Conservation (phyloP, 2,797 vertebrate species). For the Propithecus perrieri region DNA sequence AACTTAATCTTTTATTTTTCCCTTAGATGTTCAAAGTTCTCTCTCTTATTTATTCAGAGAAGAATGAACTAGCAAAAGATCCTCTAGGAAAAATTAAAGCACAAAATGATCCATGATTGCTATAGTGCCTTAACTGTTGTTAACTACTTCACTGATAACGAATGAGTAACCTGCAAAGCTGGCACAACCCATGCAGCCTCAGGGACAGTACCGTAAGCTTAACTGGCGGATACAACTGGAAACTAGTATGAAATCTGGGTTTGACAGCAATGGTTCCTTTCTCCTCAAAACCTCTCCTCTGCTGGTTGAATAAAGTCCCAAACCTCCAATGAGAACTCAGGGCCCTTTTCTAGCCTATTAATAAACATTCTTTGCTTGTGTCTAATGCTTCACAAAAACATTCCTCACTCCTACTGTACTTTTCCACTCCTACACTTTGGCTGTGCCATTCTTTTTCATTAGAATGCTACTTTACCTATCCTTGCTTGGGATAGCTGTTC, state of each 20-base stretch:
- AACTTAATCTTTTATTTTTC: not conserved
- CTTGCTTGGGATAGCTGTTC: not conserved
- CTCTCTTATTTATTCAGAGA: not conserved
- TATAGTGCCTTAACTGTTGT: not conserved
- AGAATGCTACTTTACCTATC: conserved; percentile 35
- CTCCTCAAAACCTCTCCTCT: conserved; percentile 19
- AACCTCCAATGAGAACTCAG: conserved; percentile 26
- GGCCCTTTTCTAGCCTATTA: conserved; percentile 32
- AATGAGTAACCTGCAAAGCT: not conserved
- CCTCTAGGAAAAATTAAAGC: not conserved
- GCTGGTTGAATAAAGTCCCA: conserved; percentile 53
- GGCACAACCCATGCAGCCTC: not conserved
- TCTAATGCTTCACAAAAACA: conserved; percentile 44
- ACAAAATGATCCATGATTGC: not conserved
- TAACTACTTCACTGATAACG: not conserved
- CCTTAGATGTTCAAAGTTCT: not conserved
- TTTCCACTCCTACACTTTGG: conserved; percentile 67
- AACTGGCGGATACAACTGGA: not conserved
- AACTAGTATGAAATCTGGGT: not conserved
- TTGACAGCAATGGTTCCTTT: not conserved
- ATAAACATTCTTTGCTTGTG: conserved; percentile 12
- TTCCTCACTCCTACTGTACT: conserved; percentile 33
- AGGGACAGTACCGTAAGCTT: not conserved
- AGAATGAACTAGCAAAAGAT: not conserved
- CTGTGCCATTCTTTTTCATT: not conserved